Evolutionary conservation across 2,797 vertebrate species (phyloP), one percentile per base, ranked within the genome.

Genomic region (Lithobates sylvaticus): DNA sequence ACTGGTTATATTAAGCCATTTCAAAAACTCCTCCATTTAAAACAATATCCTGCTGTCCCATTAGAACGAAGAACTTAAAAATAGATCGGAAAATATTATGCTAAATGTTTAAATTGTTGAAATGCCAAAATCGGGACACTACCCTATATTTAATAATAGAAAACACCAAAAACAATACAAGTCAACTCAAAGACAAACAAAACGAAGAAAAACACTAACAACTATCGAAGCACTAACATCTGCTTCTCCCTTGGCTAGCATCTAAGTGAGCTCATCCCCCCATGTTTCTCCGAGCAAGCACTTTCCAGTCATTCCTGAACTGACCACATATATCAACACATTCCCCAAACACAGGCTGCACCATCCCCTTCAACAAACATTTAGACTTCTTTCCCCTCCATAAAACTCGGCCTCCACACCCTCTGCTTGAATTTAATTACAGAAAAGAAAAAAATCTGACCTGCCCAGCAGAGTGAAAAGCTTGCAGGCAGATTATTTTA

Each of bases 281-380:
- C 69, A 75, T 42, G 26, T 78, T 78, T 78, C 47, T 70, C 73
- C 27, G 26, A 68, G n/a, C 61, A 73, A 64, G 74, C n/a, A 39
- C 73, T 83, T 83, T 87, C 80, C 69, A 78, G 58, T 65, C 58
- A 83, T 87, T 83, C 75, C 85, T 83, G 18, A 54, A 68, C 86
- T 58, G 68, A 83, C 81, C 86, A 79, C 69, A 87, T 87, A 68
- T 83, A 68, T 83, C 70, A 87, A 78, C 84, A 86, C 44, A 58
- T 65, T 76, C 50, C 73, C 71, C 64, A 81, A 61, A 76, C 72
- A 39, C 9, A 81, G 64, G 69, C 67, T 65, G 74, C 29, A 76
- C 39, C 23, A 36, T 27, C 36, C 74, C 68, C 65, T 79, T 50
- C 50, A 72, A 68, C 68, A 61, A 58, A 86, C 64, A 68, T 44